phyloP scores from a whole-genome alignment of 2,888 invertebrate species.

The Clitarchus hookeri region DNA sequence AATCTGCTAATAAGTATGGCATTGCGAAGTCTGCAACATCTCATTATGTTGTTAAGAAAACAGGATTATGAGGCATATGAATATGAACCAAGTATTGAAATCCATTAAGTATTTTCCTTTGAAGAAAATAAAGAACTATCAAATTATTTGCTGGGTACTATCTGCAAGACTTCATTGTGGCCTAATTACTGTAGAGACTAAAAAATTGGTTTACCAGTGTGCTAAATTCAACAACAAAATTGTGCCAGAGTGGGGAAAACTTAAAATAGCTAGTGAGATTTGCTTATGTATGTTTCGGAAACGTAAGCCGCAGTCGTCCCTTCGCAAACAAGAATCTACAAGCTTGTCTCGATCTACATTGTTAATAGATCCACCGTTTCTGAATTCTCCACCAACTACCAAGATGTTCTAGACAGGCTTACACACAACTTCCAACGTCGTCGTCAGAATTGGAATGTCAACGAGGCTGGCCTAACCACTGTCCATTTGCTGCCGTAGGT shows the following conservation, averaged over 20 bases:
- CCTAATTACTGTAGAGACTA: conserved; percentile 45
- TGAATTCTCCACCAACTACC: conserved; percentile 45
- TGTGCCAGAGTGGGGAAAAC: conserved; percentile 34
- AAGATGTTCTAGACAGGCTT: conserved; percentile 37
- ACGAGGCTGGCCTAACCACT: conserved; percentile 53
- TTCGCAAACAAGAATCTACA: conserved; percentile 43
- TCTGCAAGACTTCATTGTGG: conserved; percentile 42
- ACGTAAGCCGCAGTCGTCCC: conserved; percentile 40
- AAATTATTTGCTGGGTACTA: conserved; percentile 37
- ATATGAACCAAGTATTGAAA: not conserved
- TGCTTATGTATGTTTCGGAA: conserved; percentile 43
- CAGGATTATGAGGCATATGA: not conserved
- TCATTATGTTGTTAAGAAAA: not conserved
- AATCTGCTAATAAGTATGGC: not conserved
- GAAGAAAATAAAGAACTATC: conserved; percentile 39
- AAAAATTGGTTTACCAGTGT: conserved; percentile 46
- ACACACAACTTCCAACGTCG: conserved; percentile 34
- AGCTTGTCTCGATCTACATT: conserved; percentile 42
- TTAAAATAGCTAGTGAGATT: conserved; percentile 36
- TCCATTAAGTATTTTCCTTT: conserved; percentile 36
- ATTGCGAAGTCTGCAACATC: not conserved
- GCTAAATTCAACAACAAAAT: conserved; percentile 38
- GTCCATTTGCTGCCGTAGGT: conserved; percentile 52
- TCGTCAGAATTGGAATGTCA: conserved; percentile 50
- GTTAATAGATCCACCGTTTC: conserved; percentile 45